Evolutionary conservation across 2,797 vertebrate genomes (phyloP), one percentile per base, ranked within the genome.

Genomic region (Coregonus suidteri): DNA sequence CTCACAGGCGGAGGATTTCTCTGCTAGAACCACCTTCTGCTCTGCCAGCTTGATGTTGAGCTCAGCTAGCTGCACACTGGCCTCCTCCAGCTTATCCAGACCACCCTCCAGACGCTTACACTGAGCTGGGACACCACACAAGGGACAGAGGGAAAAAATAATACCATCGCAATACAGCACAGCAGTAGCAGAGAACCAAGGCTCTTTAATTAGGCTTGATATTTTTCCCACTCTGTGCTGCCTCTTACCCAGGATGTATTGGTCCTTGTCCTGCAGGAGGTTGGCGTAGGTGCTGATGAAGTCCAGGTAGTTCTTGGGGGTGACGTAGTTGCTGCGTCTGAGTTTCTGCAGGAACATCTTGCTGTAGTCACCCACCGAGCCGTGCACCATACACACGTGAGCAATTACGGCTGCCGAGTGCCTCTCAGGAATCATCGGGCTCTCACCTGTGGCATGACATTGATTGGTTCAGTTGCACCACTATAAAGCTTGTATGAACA

Each of bases 221-320:
- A 52, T 30, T 31, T 16, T 6, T 9, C 20, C 70, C 70, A 52
- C 18, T 16, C 0, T 11, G 9, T 1, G 20, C 51, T 31, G 13
- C 1, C n/a, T 59, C 87, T 91, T 83, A 99, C 98, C 96, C 69
- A 95, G 92, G 81, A 98, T 97, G 77, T 89, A 94, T 75, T 95
- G 80, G 1, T 97, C 95, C 85, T 98, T 98, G 85, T 98, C 96
- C 0, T 97, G 91, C 84, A 99, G 86, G 56, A 99, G 85, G 34
- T 82, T 95, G 4, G 92, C 91, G 41, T 98, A 99, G 0, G 95
- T 97, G 77, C 87, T 94, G 71, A 99, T 96, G 78, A 98, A 99
- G 82, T 99, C 98, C 70, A 99, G 94, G 89, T 94, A 99, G 86
- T 98, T 99, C 92, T 98, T 99, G 9, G 98, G 97, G 0, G 97